Base-by-base conservation (phyloP, 2,888 invertebrate genomes). In the Protodeltote pygarga region DNA sequence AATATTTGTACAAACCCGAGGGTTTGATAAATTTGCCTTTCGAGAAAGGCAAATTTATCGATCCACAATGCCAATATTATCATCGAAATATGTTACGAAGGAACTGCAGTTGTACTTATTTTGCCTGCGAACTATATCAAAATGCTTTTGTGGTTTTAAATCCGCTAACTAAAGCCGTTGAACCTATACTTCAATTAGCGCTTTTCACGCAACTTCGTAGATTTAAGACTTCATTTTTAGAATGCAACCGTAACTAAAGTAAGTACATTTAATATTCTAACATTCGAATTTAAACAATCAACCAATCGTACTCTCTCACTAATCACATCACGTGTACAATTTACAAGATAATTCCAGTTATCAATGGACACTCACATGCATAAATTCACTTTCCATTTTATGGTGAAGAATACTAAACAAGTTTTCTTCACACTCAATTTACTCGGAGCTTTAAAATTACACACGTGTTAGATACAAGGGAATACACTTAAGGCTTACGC, bases 391-490 rank as follows among this genome's bases (percentile, higher is more conserved):
- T 66, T 66, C 54, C 23, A 53, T 64, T 70, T 58, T 50, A 49
- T 10, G 9, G 27, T 16, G 23, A 62, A 40, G 21, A 59, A 15
- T 24, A 45, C 27, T 37, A 49, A 69, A 70, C 71, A 28, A 48
- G 68, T 68, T 61, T 29, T 11, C 21, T 61, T 71, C 63, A 69
- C 63, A 64, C 55, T 49, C 62, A 62, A 70, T 67, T 73, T 42
- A 64, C 63, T 67, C 59, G 47, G 57, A 42, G 47, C 45, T 63
- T 67, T 63, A 61, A 66, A 59, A 57, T 52, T n/a, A 37, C 73
- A 77, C 85, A 86, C 87, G 88, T 88, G 88, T 77, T 51, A 28
- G 21, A 54, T 70, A 89, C 88, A 88, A 67, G 81, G 69, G 79
- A 87, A 86, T 71, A 79, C 85, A 86, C 86, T 87, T 84, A 85